Percentiles rank a stretch among this genome's conserved stretches.
phyloP scores from a whole-genome alignment of 2,113 vertebrate genomes.

The Cepphus grylle region DNA sequence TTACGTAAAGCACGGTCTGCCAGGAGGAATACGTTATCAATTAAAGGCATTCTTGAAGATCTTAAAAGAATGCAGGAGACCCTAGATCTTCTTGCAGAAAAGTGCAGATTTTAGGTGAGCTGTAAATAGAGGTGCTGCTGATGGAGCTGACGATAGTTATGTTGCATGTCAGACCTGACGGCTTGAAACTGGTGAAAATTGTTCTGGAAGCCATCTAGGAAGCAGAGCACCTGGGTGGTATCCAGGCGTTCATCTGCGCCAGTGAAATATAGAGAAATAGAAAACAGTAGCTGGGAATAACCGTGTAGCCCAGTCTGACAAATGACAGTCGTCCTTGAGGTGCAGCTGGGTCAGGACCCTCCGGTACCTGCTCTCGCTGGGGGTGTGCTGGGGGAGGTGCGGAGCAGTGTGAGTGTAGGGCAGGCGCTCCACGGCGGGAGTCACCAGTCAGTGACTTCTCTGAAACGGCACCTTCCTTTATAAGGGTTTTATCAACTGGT shows the following conservation, averaged over 20 bases:
- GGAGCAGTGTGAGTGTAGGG: not conserved
- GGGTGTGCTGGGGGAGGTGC: accelerated
- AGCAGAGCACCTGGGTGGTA: not conserved
- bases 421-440: accelerated
- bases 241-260: not conserved
- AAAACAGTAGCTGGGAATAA: not conserved
- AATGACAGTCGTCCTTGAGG: too few relatives aligned
- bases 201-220: not conserved
- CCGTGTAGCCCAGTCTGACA: not conserved
- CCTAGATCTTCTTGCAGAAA: not conserved
- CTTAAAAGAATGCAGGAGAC: not conserved
- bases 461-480: not conserved
- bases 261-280: not conserved
- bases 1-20: not conserved
- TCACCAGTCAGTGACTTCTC: not conserved
- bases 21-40: accelerated
- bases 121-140: not conserved
- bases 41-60: not conserved
- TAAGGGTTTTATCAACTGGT: not conserved
- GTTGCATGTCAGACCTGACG: not conserved
- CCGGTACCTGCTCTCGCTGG: not conserved
- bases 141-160: not conserved
- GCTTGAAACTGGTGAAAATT: not conserved
- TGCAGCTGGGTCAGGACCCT: not conserved
- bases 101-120: not conserved